Conservation (phyloP, 1,140 invertebrate species). For the Drosophila sp. region DNA sequence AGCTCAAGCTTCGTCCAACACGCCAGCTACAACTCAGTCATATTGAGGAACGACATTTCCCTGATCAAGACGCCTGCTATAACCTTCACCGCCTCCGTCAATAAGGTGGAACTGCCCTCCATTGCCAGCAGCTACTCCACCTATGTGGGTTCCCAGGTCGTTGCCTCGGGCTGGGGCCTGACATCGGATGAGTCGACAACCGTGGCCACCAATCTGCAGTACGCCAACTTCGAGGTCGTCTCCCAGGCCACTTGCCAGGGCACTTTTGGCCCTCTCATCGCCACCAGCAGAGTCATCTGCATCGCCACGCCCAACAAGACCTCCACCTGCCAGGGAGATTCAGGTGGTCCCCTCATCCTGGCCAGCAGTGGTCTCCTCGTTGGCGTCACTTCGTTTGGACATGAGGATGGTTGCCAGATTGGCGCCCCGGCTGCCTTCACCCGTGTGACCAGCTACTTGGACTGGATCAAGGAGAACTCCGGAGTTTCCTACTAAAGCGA, state of each 20-base stretch:
- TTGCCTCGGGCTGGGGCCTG: slow-evolving; percentile 48
- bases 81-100: slow-evolving; percentile 14
- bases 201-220: slow-evolving; percentile 30
- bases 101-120: slow-evolving; percentile 34
- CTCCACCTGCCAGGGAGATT: slow-evolving; percentile 47
- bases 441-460: slow-evolving; percentile 82
- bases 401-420: slow-evolving; percentile 70
- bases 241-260: slow-evolving; percentile 20
- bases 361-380: slow-evolving; percentile 39
- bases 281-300: slow-evolving; percentile 33
- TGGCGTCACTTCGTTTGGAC: slow-evolving; percentile 83
- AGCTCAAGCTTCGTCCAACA: slow-evolving; percentile 48
- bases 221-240: slow-evolving; percentile 28
- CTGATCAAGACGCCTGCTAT: slow-evolving; percentile 38
- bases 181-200: slow-evolving; percentile 29
- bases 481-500: slow-evolving; percentile 5
- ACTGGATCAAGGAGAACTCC: slow-evolving; percentile 50
- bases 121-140: slow-evolving; percentile 36
- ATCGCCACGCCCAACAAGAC: slow-evolving; percentile 33
- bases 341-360: slow-evolving; percentile 47
- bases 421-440: slow-evolving; percentile 82
- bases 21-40: slow-evolving; percentile 5
- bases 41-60: slow-evolving; percentile 41
- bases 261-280: slow-evolving; percentile 13
- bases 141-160: slow-evolving; percentile 28